Evolutionary conservation across 2,797 vertebrate species (phyloP).

Genomic region (Buphagus erythrorhynchus): DNA sequence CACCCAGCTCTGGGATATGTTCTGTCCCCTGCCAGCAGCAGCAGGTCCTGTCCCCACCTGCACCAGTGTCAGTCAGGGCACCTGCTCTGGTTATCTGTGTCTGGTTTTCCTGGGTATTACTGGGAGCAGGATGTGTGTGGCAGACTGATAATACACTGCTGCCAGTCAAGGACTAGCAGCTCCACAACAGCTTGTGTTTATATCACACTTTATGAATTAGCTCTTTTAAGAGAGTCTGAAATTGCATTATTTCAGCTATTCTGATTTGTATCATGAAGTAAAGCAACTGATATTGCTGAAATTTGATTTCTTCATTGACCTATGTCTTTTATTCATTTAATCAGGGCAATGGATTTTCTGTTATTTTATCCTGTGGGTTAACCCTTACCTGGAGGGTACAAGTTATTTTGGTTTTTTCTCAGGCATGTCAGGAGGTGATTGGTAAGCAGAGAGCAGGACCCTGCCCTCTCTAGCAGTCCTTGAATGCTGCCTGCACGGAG

Average conservation of each 20-base stretch:
- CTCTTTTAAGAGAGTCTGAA: constrained; percentile 19
- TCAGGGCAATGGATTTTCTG: constrained; percentile 1
- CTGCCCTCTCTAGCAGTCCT: not conserved
- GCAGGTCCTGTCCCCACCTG: not conserved
- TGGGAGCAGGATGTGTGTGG: constrained; percentile 11
- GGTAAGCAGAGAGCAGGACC: not conserved
- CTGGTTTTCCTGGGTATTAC: not conserved
- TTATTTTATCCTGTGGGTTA: not conserved
- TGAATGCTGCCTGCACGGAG: not conserved
- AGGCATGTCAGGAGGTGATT: not conserved
- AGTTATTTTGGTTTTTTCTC: not conserved
- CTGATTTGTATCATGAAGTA: constrained; percentile 33
- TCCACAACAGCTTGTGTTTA: constrained; percentile 42
- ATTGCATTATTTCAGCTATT: constrained; percentile 36
- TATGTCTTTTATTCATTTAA: not conserved
- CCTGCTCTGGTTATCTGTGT: not conserved
- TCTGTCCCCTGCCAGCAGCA: not conserved
- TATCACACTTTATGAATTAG: not conserved
- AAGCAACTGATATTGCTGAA: constrained; percentile 8
- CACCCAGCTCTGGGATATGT: not conserved
- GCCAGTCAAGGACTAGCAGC: constrained; percentile 15
- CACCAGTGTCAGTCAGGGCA: rapidly evolving
- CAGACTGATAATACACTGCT: constrained; percentile 17
- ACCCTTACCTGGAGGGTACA: not conserved
- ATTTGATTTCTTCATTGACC: constrained; percentile 51